Evolutionary conservation across 2,113 vertebrate genomes (phyloP), one percentile per base, ranked within the genome.

Genomic region (Chionis minor): DNA sequence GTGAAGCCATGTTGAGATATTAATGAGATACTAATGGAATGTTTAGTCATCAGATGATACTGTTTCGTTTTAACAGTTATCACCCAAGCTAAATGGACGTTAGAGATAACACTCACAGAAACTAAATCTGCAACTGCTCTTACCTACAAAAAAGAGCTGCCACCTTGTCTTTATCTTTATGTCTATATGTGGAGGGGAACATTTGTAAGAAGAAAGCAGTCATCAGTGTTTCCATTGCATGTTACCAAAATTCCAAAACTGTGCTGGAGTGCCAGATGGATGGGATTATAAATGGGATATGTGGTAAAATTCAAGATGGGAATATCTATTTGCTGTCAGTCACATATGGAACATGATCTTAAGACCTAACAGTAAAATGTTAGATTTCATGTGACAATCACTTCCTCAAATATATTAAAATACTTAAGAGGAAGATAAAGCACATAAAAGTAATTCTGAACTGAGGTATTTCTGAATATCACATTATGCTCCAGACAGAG

Each of bases 191-290:
- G 20, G 17, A 72, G 23, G 47, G n/a, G 42, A 82, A 62, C 4
- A 38, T 44, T 21, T 67, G 12, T 78, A 61, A 67, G 58, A 59
- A 66, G 47, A 78, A 49, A 67, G 51, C 18, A 44, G 10, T 44
- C 16, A n/a, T 45, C 1, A 2, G 4, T 2, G 1, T 87, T 78
- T 62, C 35, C n/a, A n/a, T 12, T 82, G 40, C 1, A 0, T 44
- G 26, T 49, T 73, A 55, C 11, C 32, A 17, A 87, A 62, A 73
- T 51, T 79, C 42, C 35, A 52, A 51, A 62, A 10, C 40, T 12
- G 5, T 44, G 23, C 8, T 83, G 47, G 32, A 56, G 23, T 51
- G 32, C 33, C n/a, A 63, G 32, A 38, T 51, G 38, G 35, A 44
- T 73, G 54, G 19, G 13, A n/a, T 63, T 93, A 65, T 52, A 38